Conservation (phyloP, 2,888 invertebrate species). For the Mycalesis mineus region DNA sequence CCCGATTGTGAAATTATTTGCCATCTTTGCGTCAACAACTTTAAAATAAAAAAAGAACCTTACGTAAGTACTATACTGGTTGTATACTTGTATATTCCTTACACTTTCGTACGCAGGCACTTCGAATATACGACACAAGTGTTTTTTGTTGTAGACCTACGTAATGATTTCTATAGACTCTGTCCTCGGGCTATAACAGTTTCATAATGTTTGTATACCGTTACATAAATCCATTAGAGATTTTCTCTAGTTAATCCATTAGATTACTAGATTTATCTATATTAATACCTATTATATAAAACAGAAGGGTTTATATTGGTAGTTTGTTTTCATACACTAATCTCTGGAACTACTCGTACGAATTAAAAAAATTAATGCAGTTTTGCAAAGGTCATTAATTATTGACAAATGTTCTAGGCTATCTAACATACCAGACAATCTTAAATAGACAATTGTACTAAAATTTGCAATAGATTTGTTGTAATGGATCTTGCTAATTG, state of each 20-base stretch:
- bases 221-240: neutral
- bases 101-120: constrained; percentile 6
- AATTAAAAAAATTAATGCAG: too few relatives aligned
- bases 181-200: constrained; percentile 6
- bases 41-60: constrained; percentile 14
- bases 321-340: too few relatives aligned
- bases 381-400: too few relatives aligned
- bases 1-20: constrained; percentile 12
- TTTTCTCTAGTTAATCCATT: neutral
- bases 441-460: too few relatives aligned
- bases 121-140: neutral
- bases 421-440: too few relatives aligned
- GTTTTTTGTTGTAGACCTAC: neutral
- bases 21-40: neutral
- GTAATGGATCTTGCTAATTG: too few relatives aligned
- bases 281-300: too few relatives aligned
- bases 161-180: neutral
- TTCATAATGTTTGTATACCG: constrained; percentile 5
- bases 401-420: too few relatives aligned
- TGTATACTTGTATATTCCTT: neutral
- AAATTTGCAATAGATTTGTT: too few relatives aligned
- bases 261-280: neutral
- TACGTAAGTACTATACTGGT: constrained; percentile 10
- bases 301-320: too few relatives aligned
- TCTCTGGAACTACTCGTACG: too few relatives aligned